A percentile compares a stretch with the other conserved stretches of the same genome.
phyloP scores from a whole-genome alignment of 2,888 invertebrate genomes.

The Heteromurus nitidus region DNA sequence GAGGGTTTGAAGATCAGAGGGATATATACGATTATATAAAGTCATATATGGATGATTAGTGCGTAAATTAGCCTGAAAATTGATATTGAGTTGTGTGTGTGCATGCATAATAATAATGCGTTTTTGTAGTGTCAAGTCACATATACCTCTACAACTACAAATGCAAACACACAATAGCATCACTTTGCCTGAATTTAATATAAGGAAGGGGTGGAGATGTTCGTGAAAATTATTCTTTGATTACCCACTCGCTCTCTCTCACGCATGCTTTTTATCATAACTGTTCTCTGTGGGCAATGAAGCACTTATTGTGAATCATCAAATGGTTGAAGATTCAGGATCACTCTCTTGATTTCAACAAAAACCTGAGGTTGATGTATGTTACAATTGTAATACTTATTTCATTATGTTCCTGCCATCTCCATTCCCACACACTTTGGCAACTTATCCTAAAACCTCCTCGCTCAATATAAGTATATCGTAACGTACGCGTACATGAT shows the following conservation, averaged over 20 bases:
- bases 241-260: no score
- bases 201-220: slow-evolving; percentile 50
- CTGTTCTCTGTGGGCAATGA: no score
- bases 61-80: slow-evolving; percentile 39
- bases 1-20: not conserved
- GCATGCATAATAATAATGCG: slow-evolving; percentile 3
- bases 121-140: slow-evolving; percentile 12
- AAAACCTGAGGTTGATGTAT: no score
- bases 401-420: no score
- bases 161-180: not conserved
- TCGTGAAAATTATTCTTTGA: slow-evolving; percentile 52
- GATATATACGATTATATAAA: not conserved
- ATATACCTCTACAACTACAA: not conserved
- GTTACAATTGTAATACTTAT: no score
- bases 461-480: no score
- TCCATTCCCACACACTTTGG: no score
- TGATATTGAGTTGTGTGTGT: slow-evolving; percentile 14
- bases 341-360: no score
- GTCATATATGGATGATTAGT: not conserved
- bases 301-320: no score
- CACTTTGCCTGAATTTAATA: slow-evolving; percentile 25
- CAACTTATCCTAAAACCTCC: no score
- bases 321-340: no score
- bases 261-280: slow-evolving; percentile 18
- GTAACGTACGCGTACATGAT: no score